phyloP scores from a whole-genome alignment of 2,797 vertebrate genomes.

The Chaetophractus vellerosus region DNA sequence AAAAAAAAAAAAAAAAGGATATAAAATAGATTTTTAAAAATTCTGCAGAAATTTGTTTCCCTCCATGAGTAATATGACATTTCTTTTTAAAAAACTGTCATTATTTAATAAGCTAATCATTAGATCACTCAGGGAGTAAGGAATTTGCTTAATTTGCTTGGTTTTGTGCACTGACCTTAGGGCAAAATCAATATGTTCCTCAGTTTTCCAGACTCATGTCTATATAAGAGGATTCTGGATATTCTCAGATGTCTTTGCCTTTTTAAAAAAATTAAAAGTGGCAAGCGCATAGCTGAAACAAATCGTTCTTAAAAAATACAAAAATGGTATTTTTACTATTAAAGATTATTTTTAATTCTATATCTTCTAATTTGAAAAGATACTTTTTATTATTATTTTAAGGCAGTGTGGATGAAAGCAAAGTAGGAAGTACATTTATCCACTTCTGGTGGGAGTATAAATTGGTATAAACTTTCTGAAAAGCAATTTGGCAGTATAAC shows the following conservation, averaged over 20 bases:
- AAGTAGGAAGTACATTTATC: constrained; percentile 50
- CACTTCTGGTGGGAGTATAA: constrained; percentile 30
- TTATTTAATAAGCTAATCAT: constrained; percentile 18
- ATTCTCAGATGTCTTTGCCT: not conserved
- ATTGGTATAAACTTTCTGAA: constrained; percentile 1
- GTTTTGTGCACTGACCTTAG: not conserved
- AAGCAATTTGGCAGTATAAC: constrained; percentile 18
- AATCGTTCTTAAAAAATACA: constrained; percentile 51
- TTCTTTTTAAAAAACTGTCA: not conserved
- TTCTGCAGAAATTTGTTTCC: constrained; percentile 26
- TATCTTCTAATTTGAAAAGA: constrained; percentile 46
- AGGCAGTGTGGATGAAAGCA: constrained; percentile 53
- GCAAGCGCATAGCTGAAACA: constrained; percentile 6
- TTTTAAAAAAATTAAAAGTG: constrained; percentile 3
- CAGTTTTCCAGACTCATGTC: constrained; percentile 46
- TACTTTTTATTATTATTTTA: constrained; percentile 51
- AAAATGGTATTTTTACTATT: not conserved
- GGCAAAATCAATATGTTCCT: constrained; percentile 52
- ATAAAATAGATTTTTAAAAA: not conserved
- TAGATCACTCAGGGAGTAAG: constrained; percentile 38
- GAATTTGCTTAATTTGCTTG: constrained; percentile 16
- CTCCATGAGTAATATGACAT: constrained; percentile 16
- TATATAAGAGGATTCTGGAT: constrained; percentile 13
- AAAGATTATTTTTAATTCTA: constrained; percentile 19
- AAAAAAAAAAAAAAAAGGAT: too few species aligned